These are phyloP conservation scores for Tretioscincus oriximinensis DNA, from an alignment of 2,113 vertebrate species.

Conservation along the genomic window DNA sequence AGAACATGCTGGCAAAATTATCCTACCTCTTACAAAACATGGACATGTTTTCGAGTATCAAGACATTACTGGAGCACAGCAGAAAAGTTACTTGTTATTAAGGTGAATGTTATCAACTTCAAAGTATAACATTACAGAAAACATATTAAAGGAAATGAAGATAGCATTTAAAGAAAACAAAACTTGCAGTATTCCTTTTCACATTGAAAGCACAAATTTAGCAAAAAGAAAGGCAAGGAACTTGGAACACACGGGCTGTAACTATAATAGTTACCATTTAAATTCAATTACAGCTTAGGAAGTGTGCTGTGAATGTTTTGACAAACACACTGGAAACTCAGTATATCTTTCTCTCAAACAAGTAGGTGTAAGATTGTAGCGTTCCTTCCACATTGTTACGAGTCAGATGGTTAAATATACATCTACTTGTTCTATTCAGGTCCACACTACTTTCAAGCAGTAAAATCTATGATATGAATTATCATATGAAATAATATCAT, in stretches of 20 bases:
- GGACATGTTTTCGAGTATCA: conserved; percentile 8
- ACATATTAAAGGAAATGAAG: neutral
- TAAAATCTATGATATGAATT: no score
- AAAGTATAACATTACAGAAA: neutral
- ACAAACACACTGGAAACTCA: no score
- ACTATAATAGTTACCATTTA: neutral
- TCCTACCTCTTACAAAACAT: conserved; percentile 6
- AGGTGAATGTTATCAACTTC: neutral
- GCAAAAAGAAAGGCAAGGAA: neutral
- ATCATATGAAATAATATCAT: no score
- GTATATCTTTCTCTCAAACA: no score
- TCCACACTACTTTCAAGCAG: no score
- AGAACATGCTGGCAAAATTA: conserved; percentile 46
- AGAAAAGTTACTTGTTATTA: neutral
- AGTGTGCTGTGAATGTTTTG: no score
- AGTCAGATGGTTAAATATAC: no score
- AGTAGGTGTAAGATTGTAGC: no score
- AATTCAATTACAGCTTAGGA: no score
- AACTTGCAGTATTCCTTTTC: neutral
- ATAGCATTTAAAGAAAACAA: neutral
- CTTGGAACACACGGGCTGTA: neutral
- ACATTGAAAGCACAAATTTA: neutral
- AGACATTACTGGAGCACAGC: neutral
- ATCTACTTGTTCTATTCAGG: no score
- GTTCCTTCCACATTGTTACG: no score